phyloP scores from a whole-genome alignment of 2,113 vertebrate species.

The Lepus europaeus region DNA sequence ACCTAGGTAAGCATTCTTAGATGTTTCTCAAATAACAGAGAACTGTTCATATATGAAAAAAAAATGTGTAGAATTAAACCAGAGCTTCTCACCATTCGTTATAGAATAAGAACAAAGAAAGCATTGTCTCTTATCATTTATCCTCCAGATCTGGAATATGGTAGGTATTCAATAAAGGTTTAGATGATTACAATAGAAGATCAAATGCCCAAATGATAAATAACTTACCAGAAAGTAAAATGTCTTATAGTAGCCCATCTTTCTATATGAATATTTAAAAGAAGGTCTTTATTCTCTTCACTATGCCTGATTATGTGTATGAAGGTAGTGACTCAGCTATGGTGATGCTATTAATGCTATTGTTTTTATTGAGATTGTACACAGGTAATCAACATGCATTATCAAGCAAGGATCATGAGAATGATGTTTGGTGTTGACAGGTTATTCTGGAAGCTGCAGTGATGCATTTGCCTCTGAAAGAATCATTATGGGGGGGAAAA shows the following conservation, averaged over 20 bases:
- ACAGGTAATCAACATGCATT: constrained; percentile 83
- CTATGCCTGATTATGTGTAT: constrained; percentile 70
- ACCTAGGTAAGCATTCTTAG: neutral
- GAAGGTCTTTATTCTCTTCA: constrained; percentile 38
- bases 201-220: neutral
- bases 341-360: constrained; percentile 60
- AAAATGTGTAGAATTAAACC: neutral
- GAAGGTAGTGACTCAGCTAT: constrained; percentile 71
- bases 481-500: constrained; percentile 31
- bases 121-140: neutral
- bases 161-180: neutral
- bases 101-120: neutral
- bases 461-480: constrained; percentile 6
- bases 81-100: neutral
- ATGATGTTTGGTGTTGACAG: constrained; percentile 57
- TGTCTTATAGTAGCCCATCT: neutral
- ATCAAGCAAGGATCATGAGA: constrained; percentile 78
- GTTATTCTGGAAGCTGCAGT: constrained; percentile 64
- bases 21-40: constrained; percentile 47
- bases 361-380: constrained; percentile 80
- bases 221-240: neutral
- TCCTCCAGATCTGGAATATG: neutral
- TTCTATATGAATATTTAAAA: constrained; percentile 60
- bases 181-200: neutral
- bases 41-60: neutral